Base-by-base conservation (phyloP, 2,113 vertebrate genomes). In the Perccottus glenii region DNA sequence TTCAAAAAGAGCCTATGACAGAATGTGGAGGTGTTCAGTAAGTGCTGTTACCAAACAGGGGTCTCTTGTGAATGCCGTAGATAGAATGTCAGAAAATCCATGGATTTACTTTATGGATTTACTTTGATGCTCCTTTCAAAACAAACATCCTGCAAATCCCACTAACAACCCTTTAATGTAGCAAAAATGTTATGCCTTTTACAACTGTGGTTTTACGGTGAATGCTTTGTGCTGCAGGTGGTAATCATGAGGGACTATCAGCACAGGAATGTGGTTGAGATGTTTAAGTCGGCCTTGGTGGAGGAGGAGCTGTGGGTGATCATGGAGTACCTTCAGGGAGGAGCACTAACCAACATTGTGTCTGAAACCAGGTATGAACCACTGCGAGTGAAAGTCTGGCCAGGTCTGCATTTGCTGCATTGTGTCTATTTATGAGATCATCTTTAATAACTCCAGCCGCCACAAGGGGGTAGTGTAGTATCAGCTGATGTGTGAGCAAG, bases 211-310 rank as follows among this genome's bases (percentile, higher is more conserved):
- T 47, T 35, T 5, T 59, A 45, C 32, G 5, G 5, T 10, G 15
- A 35, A 43, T 70, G 7, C 60, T 82, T 51, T 86, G 32, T 64
- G 60, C 40, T 69, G n/a, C 85, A 99, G 98, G 98, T 99, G 82
- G 96, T 99, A 75, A 99, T 99, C 80, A 99, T 99, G 98, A 94
- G 97, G 70, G 97, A 99, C 89, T 99, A 99, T 57, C 97, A 98
- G 77, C 97, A 99, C 1, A 90, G 94, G 84, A 98, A 98, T 0
- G 97, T 99, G 1, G 97, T 99, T 87, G 96, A 99, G 90, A 98
- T 99, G 96, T 99, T 97, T 81, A 99, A 98, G 88, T 98, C 96
- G 62, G 96, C 97, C 43, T 90, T 99, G 2, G 98, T 99, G 77
- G 98, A 96, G 55, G 98, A 99, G 85, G 97, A 99, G 81, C 93